These are phyloP conservation scores for Aegithalos caudatus DNA, from an alignment of 2,113 vertebrate genomes.

Conservation along the genomic window DNA sequence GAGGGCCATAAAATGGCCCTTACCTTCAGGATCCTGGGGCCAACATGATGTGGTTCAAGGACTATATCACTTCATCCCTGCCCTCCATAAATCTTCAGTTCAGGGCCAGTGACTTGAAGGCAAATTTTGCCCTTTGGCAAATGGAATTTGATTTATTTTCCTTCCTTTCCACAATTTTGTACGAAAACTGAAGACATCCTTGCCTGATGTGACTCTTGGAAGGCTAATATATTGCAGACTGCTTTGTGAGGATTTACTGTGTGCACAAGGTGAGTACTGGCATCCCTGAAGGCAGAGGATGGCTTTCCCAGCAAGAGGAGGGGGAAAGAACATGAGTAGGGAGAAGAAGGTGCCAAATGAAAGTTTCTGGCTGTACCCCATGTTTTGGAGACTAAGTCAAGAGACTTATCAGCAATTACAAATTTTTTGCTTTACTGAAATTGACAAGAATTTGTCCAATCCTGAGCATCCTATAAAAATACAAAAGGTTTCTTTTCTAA, in stretches of 20 bases:
- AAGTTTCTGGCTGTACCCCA: not conserved
- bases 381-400: not conserved
- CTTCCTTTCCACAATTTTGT: slow-evolving; percentile 8
- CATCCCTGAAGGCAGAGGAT: not conserved
- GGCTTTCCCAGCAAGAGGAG: not conserved
- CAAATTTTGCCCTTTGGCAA: slow-evolving; percentile 21
- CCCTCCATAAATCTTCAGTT: slow-evolving; percentile 15
- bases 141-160: slow-evolving; percentile 32
- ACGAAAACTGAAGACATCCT: not conserved
- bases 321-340: not conserved
- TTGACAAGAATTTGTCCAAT: not conserved
- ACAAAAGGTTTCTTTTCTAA: not conserved
- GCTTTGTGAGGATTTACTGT: not conserved
- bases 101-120: not conserved
- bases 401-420: not conserved
- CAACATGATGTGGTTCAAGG: slow-evolving; percentile 17
- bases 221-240: not conserved
- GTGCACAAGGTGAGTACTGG: not conserved
- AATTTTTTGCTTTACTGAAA: not conserved
- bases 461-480: not conserved
- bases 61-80: not conserved
- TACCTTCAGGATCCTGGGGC: not conserved
- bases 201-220: not conserved
- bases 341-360: not conserved
- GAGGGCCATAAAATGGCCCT: not conserved